Conservation (phyloP, 2,113 vertebrate species). For the Peromyscus californicus region DNA sequence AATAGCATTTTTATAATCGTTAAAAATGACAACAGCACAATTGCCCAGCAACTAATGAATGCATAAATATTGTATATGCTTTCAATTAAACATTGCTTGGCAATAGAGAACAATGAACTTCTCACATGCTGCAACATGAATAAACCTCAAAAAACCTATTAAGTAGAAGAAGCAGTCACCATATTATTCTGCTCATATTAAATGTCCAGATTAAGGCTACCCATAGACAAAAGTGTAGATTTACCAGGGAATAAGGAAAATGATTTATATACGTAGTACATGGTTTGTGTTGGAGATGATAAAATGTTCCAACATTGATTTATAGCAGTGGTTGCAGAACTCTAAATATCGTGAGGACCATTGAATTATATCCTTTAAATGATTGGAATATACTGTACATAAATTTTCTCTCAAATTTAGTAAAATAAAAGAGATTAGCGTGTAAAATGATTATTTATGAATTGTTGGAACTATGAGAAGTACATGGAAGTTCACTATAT, state of each 20-base stretch:
- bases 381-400: background rate
- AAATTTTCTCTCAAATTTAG: conserved; percentile 5
- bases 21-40: background rate
- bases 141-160: background rate
- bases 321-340: background rate
- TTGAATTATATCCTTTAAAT: background rate
- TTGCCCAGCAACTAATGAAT: background rate
- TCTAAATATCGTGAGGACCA: background rate
- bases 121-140: background rate
- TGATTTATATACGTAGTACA: background rate
- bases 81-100: background rate
- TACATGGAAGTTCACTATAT: background rate
- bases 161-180: background rate
- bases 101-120: background rate
- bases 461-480: conserved; percentile 7
- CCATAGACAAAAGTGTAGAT: background rate
- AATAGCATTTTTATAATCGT: background rate
- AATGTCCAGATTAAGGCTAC: background rate
- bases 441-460: background rate
- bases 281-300: background rate
- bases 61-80: background rate
- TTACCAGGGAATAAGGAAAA: background rate
- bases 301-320: background rate
- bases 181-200: background rate
- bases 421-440: background rate